phyloP scores from a whole-genome alignment of 2,888 invertebrate genomes.

The Heteromurus nitidus region DNA sequence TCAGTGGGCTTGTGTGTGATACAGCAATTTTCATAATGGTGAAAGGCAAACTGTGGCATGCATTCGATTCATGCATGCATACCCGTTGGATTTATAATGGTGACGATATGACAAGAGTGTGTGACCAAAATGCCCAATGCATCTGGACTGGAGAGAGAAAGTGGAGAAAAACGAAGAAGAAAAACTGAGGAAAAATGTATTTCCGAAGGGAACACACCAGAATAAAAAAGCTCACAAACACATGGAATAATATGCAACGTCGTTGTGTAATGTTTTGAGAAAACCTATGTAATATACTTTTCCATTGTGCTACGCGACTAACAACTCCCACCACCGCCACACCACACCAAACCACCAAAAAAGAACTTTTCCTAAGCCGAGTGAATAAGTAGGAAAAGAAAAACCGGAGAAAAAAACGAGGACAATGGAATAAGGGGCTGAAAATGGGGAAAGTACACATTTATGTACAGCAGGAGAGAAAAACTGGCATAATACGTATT shows the following conservation, averaged over 20 bases:
- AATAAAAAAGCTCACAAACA: constrained; percentile 12
- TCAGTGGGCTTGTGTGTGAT: too few species aligned
- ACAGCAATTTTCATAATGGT: constrained; percentile 30
- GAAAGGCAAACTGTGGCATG: constrained; percentile 31
- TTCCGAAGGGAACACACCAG: constrained; percentile 23
- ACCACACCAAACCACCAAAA: too few species aligned
- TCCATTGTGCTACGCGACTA: background rate
- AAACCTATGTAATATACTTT: constrained; percentile 9
- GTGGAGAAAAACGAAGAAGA: too few species aligned
- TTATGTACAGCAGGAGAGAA: background rate
- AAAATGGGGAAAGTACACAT: constrained; percentile 30
- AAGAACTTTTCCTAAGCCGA: background rate
- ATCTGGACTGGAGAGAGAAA: background rate
- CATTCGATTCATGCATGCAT: constrained; percentile 40
- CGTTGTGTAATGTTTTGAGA: constrained; percentile 6
- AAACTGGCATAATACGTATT: constrained; percentile 24
- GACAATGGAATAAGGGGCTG: constrained; percentile 43
- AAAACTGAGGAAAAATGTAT: constrained; percentile 10
- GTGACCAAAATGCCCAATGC: constrained; percentile 56
- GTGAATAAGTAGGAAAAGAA: background rate
- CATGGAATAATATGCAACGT: background rate
- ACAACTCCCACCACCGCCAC: constrained; percentile 8
- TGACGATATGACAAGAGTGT: constrained; percentile 49
- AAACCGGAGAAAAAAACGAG: constrained; percentile 35
- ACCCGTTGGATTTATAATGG: constrained; percentile 41